These are phyloP conservation scores for Zelleria hepariella DNA, from an alignment of 2,888 invertebrate genomes.

Conservation along the genomic window DNA sequence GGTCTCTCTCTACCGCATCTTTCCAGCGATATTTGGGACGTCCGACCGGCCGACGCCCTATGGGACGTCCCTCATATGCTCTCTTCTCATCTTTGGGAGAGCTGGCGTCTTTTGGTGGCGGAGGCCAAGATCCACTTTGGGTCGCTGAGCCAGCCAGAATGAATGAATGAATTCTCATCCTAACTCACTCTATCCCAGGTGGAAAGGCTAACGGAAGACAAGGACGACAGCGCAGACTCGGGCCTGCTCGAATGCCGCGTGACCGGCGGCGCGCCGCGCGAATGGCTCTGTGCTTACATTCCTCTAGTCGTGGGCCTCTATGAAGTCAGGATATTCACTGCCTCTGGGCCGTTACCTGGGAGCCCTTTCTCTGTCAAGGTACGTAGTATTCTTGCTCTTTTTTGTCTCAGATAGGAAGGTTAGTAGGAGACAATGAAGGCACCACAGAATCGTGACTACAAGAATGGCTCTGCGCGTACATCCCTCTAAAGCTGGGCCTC, in stretches of 20 bases:
- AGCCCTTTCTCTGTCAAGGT: slow-evolving; percentile 87
- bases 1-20: no score
- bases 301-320: slow-evolving; percentile 94
- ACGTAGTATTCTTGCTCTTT: slow-evolving; percentile 21
- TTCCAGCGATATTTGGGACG: no score
- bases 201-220: slow-evolving; percentile 53
- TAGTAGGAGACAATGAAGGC: no score
- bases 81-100: no score
- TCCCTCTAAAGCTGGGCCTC: slow-evolving; percentile 91
- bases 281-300: slow-evolving; percentile 91
- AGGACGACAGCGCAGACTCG: slow-evolving; percentile 48
- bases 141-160: no score
- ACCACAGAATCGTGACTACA: no score
- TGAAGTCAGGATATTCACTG: slow-evolving; percentile 85
- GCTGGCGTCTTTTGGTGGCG: no score
- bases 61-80: no score
- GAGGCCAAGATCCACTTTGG: no score
- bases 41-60: no score
- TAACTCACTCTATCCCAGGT: slow-evolving; percentile 32
- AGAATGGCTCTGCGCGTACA: slow-evolving; percentile 92
- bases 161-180: no score
- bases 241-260: slow-evolving; percentile 73
- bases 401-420: no score
- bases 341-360: slow-evolving; percentile 76
- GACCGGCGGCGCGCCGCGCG: slow-evolving; percentile 76